Conservation (phyloP, 2,888 invertebrate genomes). For the Apamea anceps region DNA sequence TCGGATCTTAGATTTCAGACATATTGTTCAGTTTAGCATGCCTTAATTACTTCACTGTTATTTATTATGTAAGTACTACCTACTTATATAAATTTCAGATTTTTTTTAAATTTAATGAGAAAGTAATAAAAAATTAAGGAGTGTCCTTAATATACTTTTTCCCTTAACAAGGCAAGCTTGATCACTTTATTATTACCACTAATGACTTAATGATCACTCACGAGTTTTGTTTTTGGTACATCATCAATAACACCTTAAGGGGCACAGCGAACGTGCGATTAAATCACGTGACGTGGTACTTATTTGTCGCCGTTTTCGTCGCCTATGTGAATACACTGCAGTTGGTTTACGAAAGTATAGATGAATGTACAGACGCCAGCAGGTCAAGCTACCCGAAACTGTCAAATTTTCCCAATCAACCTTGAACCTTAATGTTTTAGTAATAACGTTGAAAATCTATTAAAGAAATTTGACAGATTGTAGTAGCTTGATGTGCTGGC, state of each 20-base stretch:
- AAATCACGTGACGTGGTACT: neutral
- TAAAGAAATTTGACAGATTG: no score
- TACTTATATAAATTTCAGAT: neutral
- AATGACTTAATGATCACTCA: conserved; percentile 61
- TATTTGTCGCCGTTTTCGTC: neutral
- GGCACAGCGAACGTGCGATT: conserved; percentile 9
- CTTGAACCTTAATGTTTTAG: no score
- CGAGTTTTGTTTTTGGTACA: conserved; percentile 51
- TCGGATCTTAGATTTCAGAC: neutral
- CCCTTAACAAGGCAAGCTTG: conserved; percentile 36
- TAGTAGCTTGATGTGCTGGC: no score
- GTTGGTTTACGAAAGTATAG: neutral
- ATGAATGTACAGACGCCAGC: no score
- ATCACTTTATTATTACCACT: conserved; percentile 60
- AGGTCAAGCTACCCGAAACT: no score
- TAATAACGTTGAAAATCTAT: no score
- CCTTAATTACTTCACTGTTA: no score
- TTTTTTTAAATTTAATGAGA: conserved; percentile 2
- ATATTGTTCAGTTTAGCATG: no score
- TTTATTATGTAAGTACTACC: no score
- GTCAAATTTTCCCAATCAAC: no score
- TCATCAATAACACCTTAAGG: conserved; percentile 55
- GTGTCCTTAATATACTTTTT: conserved; percentile 40
- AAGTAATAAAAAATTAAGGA: conserved; percentile 26
- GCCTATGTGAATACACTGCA: neutral